Evolutionary conservation across 1,140 invertebrate species (phyloP), one percentile per base, ranked within the genome.

Genomic region (Ctenoplectra terminalis): DNA sequence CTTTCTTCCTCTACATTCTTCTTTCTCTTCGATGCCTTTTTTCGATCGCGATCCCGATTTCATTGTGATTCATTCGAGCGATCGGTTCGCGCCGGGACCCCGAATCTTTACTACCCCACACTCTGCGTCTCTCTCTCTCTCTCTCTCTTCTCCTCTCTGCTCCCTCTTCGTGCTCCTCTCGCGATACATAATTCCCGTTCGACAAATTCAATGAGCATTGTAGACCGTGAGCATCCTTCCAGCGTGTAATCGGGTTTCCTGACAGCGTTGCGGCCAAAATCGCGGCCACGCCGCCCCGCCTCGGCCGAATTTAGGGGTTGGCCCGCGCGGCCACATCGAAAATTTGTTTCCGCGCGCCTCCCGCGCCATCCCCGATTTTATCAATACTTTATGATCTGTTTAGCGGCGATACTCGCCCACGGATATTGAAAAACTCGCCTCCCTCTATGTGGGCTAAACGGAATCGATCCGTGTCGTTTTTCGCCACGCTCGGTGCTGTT

Each of bases 121-220:
- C 74, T 3, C 31, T 6, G 15, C 1, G 20, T 13, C 60, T 40
- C 61, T 15, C 13, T 37, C 40, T 17, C 23, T 23, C 52, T 23
- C 46, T 4, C 31, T 11, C 50, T 70, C 64, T 40, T 17, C 64
- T 72, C 69, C 29, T 6, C 20, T 31, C 40, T 1, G 11, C 20
- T 40, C 52, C 29, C 60, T 31, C 46, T 31, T 76, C 72, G 48
- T 54, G 66, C 54, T 48, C 61, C 20, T 20, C 58, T 34, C 74
- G 67, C 79, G 69, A 88, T 81, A 85, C 78, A 89, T 89, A 89
- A 89, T 87, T 89, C 79, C 50, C 63, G 82, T 87, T 89, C 82
- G 86, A 89, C 86, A 89, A 89, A 89, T 89, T 89, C 86, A 89
- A 89, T 89, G 88, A 89, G 83, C 83, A 89, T 84, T 87, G 84